These are phyloP conservation scores for Xestia rhomboidea DNA, from an alignment of 2,888 invertebrate genomes.

Conservation along the genomic window DNA sequence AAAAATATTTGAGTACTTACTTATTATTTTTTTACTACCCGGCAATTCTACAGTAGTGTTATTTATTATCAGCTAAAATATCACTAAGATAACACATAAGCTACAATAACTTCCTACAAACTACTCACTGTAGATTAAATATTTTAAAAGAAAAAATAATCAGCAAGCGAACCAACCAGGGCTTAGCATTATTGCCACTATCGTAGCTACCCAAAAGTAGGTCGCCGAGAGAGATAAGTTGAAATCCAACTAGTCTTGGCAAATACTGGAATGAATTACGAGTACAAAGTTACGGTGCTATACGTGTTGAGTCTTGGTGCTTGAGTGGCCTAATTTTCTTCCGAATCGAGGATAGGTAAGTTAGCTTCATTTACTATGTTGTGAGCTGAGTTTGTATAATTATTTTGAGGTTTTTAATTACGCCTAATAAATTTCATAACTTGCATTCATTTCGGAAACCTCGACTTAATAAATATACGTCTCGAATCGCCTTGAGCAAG, in stretches of 20 bases:
- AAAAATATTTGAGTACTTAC: not conserved
- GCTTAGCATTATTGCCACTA: slow-evolving; percentile 23
- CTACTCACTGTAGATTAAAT: not conserved
- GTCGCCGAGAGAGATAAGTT: slow-evolving; percentile 61
- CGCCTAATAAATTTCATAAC: not conserved
- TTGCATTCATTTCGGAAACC: not conserved
- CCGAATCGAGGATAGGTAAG: slow-evolving; percentile 5
- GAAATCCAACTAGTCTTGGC: slow-evolving; percentile 55
- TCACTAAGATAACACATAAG: slow-evolving; percentile 10
- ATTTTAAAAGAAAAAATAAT: slow-evolving; percentile 43
- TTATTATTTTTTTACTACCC: not conserved
- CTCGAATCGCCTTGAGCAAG: not conserved
- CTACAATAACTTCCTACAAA: slow-evolving; percentile 3
- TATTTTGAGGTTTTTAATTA: not conserved
- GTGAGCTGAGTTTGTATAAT: not conserved
- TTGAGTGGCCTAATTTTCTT: not conserved
- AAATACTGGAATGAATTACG: slow-evolving; percentile 47
- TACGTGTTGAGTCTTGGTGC: slow-evolving; percentile 4
- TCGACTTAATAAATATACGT: not conserved
- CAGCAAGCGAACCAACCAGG: slow-evolving; percentile 31
- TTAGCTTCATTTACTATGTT: not conserved
- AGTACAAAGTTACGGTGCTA: slow-evolving; percentile 17
- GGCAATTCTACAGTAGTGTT: not conserved
- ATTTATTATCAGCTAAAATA: slow-evolving; percentile 10
- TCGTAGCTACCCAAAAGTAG: slow-evolving; percentile 49